Evolutionary conservation across 2,888 invertebrate species (phyloP), one percentile per base, ranked within the genome.

Genomic region (Yponomeuta sedellus): DNA sequence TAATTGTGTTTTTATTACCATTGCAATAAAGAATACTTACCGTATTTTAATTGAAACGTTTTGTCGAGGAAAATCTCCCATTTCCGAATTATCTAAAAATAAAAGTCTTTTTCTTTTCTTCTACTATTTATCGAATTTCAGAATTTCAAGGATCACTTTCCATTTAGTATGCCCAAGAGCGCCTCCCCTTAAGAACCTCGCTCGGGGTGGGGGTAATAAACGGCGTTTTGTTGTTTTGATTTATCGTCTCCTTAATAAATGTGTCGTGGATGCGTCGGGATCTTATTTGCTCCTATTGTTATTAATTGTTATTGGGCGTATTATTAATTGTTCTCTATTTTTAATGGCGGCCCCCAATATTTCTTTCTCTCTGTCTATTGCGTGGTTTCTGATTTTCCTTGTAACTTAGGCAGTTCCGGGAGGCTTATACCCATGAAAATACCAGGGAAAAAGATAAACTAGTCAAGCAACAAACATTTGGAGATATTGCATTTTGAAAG

Each of bases 241-340:
- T 87, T 86, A 88, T 87, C 79, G 81, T 79, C 83, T 85, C 84
- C 86, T 86, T 88, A 88, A 88, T 88, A 87, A 86, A 86, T 86
- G 85, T 80, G 82, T 81, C 80, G 80, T 81, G 84, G 75, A 80
- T 79, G 71, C 70, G 68, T 74, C 78, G 44, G 70, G 71, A 59
- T 58, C 58, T 66, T 57, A 64, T 64, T 57, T 64, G 71, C 75
- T 74, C 76, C 76, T 75, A 76, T 76, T 75, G 74, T 75, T 81
- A 82, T 82, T 84, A 84, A 84, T 83, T 82, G 79, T 77, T 74
- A 67, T 71, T 72, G 71, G 65, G 68, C 66, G 67, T 69, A 73
- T 78, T 77, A 80, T 79, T 80, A 77, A 82, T 80, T 78, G 77
- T 71, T 52, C 44, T 52, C 44, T 52, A 52, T 52, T 52, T 52